Evolutionary conservation across 2,888 invertebrate genomes (phyloP).

Genomic region (Tenthredo notha): DNA sequence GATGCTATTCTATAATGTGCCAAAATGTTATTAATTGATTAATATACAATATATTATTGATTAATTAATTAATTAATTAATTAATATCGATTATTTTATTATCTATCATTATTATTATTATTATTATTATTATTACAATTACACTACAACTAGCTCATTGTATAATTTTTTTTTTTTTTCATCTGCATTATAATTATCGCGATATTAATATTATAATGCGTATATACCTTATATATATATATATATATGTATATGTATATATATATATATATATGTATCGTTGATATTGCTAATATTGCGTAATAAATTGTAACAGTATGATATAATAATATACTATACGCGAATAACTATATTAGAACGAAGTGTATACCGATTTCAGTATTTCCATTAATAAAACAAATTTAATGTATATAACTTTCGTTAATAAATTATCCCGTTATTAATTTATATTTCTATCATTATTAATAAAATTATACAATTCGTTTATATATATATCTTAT

Average conservation of each 20-base stretch:
- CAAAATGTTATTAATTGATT: constrained; percentile 62
- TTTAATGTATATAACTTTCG: neutral
- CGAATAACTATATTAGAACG: constrained; percentile 59
- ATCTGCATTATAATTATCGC: constrained; percentile 44
- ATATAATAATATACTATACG: constrained; percentile 13
- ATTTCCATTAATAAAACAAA: constrained; percentile 66
- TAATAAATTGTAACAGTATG: constrained; percentile 52
- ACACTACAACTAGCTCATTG: constrained; percentile 44
- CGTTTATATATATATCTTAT: neutral
- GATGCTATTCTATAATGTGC: constrained; percentile 70
- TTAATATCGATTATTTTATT: constrained; percentile 32
- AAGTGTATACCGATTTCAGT: constrained; percentile 72
- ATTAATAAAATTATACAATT: neutral
- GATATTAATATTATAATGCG: neutral
- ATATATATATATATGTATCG: constrained; percentile 37
- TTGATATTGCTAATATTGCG: constrained; percentile 53
- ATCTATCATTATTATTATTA: neutral
- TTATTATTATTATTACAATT: neutral
- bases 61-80: constrained; percentile 20
- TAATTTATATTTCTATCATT: neutral
- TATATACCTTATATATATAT: constrained; percentile 42
- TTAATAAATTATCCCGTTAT: neutral
- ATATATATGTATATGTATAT: neutral
- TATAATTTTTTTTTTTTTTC: neutral
- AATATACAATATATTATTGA: constrained; percentile 29